These are phyloP conservation scores for Meandrusa payeni DNA, from an alignment of 2,888 invertebrate genomes.

Conservation along the genomic window DNA sequence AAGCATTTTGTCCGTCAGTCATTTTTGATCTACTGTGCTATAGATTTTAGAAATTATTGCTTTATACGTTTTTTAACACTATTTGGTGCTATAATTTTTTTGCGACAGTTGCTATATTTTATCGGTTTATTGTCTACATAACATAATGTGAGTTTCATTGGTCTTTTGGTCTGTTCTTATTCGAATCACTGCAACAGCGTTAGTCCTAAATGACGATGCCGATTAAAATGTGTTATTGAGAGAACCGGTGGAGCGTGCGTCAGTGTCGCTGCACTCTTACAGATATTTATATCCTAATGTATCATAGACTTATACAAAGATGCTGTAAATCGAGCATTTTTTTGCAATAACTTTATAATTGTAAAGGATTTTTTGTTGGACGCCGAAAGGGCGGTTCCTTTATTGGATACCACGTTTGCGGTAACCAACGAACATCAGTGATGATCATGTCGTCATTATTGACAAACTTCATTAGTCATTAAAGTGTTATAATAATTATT, in stretches of 20 bases:
- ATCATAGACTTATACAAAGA: slow-evolving; percentile 24
- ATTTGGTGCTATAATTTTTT: slow-evolving; percentile 32
- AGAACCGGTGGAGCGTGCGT: slow-evolving; percentile 35
- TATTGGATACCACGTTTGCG: slow-evolving; percentile 29
- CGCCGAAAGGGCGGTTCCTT: slow-evolving; percentile 35
- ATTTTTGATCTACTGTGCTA: slow-evolving; percentile 62
- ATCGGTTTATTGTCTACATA: slow-evolving; percentile 26
- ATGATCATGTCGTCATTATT: slow-evolving; percentile 13
- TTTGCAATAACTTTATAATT: slow-evolving; percentile 7
- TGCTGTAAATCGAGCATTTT: slow-evolving; percentile 8
- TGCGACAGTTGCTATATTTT: slow-evolving; percentile 30
- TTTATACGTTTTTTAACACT: slow-evolving; percentile 33
- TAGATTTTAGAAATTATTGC: slow-evolving; percentile 35
- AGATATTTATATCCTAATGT: slow-evolving; percentile 40
- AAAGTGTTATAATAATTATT: too few species aligned
- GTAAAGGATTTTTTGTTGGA: slow-evolving; percentile 5
- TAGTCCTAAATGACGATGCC: slow-evolving; percentile 53
- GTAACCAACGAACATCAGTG: slow-evolving; percentile 21
- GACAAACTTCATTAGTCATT: slow-evolving; percentile 13
- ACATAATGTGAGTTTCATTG: slow-evolving; percentile 32
- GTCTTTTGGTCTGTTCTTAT: slow-evolving; percentile 14
- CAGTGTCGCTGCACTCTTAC: slow-evolving; percentile 36
- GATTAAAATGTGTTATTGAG: slow-evolving; percentile 47
- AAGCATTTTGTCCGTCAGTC: slow-evolving; percentile 56
- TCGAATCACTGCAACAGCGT: slow-evolving; percentile 28